These are phyloP conservation scores for Mimachlamys varia DNA, from an alignment of 2,888 invertebrate species.

Conservation along the genomic window DNA sequence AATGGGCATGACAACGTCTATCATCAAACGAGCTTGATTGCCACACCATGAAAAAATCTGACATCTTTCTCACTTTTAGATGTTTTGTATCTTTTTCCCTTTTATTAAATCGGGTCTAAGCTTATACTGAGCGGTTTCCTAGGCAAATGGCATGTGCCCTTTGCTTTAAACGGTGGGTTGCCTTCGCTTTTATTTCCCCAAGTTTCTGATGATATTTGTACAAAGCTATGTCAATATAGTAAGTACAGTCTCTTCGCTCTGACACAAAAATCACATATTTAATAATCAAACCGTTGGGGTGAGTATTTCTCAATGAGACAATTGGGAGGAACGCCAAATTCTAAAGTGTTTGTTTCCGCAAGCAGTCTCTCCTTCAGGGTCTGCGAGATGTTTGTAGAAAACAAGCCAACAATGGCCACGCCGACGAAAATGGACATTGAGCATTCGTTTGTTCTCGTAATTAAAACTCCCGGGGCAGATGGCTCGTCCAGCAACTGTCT, in stretches of 20 bases:
- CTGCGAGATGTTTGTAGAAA: conserved; percentile 32
- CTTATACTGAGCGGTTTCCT: neutral
- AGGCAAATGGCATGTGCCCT: conserved; percentile 28
- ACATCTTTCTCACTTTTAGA: neutral
- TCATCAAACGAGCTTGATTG: neutral
- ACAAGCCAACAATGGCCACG: conserved; percentile 10
- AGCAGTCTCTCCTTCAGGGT: conserved; percentile 24
- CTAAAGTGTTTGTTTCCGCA: conserved; percentile 36
- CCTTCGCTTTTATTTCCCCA: conserved; percentile 31
- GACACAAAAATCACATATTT: conserved; percentile 34
- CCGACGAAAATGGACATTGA: conserved; percentile 30
- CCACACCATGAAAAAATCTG: neutral
- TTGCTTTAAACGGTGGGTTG: conserved; percentile 13
- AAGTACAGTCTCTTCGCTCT: neutral
- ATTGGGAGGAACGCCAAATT: conserved; percentile 24
- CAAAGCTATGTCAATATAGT: conserved; percentile 12
- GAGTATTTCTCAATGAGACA: conserved; percentile 28
- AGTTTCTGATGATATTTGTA: conserved; percentile 31
- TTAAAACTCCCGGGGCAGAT: conserved; percentile 24
- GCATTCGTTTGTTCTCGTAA: conserved; percentile 28
- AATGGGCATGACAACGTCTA: neutral
- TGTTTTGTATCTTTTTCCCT: neutral
- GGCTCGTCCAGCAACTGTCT: conserved; percentile 11
- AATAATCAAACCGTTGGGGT: conserved; percentile 24
- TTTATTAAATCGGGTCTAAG: neutral